Conservation (phyloP, 2,113 vertebrate species). For the Bostrychus sinensis region DNA sequence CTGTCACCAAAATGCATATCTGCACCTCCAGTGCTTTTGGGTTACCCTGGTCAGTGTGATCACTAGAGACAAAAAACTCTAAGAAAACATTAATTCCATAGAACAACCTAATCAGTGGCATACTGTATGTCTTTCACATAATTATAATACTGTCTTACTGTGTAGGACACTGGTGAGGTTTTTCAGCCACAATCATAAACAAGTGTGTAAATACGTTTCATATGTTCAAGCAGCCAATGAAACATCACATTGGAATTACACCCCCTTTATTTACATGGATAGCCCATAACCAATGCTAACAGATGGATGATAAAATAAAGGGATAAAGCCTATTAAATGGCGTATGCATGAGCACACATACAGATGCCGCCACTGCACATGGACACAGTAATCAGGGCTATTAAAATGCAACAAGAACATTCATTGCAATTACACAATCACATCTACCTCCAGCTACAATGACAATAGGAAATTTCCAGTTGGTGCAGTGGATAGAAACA, state of each 20-base stretch:
- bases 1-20: too few relatives aligned
- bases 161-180: neutral
- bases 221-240: neutral
- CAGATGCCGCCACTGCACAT: neutral
- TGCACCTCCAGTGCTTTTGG: too few relatives aligned
- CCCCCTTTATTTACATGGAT: neutral
- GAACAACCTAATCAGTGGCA: too few relatives aligned
- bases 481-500: constrained; percentile 16
- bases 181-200: neutral
- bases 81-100: too few relatives aligned
- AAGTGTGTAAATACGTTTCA: neutral
- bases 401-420: too few relatives aligned
- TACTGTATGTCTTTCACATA: neutral
- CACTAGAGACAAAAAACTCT: too few relatives aligned
- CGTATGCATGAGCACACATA: neutral
- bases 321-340: neutral
- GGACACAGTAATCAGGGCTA: neutral
- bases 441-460: neutral
- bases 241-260: neutral
- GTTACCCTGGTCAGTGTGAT: too few relatives aligned
- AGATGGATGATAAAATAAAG: constrained; percentile 2
- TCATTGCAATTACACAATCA: too few relatives aligned
- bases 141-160: neutral
- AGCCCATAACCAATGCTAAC: neutral
- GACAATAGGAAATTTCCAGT: constrained; percentile 23